phyloP scores from a whole-genome alignment of 2,113 vertebrate genomes.

The Casuarius casuarius region DNA sequence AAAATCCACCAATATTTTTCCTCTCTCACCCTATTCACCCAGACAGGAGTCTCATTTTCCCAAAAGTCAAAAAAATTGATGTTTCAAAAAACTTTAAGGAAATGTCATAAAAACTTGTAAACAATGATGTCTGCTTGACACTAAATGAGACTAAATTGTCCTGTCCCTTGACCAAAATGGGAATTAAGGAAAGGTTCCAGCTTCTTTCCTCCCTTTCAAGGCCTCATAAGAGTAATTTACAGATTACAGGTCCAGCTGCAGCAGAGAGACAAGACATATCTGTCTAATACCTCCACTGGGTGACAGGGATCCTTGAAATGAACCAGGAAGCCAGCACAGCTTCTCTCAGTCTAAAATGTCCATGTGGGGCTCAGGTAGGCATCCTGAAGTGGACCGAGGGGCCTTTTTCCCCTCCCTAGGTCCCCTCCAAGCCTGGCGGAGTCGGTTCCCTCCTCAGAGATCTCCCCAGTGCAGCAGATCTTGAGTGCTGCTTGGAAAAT shows the following conservation, averaged over 20 bases:
- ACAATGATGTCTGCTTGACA: no score
- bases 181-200: neutral
- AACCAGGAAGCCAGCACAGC: neutral
- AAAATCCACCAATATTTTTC: no score
- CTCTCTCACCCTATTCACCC: no score
- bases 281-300: neutral
- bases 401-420: neutral
- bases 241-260: neutral
- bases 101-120: no score
- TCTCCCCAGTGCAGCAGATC: neutral
- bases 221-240: neutral
- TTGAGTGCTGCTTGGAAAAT: neutral
- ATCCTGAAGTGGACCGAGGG: neutral
- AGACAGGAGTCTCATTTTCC: no score
- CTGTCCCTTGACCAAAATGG: neutral
- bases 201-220: neutral
- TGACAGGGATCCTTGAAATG: neutral
- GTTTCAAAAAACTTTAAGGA: neutral
- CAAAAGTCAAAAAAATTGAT: no score
- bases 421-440: no score
- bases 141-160: neutral
- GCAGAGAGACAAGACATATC: neutral
- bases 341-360: neutral
- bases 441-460: neutral
- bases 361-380: accelerated